Percentiles rank a stretch among this genome's conserved stretches.
phyloP scores from a whole-genome alignment of 2,888 invertebrate species.

The Acheta domesticus region DNA sequence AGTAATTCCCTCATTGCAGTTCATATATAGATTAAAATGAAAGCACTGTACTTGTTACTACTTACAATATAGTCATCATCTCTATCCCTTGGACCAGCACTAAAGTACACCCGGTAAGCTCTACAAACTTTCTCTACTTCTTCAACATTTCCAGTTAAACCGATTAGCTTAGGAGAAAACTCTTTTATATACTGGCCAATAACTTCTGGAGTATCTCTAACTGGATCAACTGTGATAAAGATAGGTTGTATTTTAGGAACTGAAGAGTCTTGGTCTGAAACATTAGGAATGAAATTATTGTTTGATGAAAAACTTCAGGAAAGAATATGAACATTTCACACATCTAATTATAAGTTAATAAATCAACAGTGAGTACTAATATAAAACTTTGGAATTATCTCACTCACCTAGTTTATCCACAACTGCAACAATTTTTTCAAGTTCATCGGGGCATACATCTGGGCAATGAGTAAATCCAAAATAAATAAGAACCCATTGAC shows the following conservation, averaged over 20 bases:
- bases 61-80: constrained; percentile 96
- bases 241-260: constrained; percentile 68
- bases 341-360: too few species aligned
- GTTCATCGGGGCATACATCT: constrained; percentile 97
- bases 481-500: constrained; percentile 93
- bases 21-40: too few species aligned
- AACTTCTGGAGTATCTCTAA: constrained; percentile 78
- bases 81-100: constrained; percentile 88
- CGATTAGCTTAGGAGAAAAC: constrained; percentile 87
- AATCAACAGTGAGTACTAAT: too few species aligned
- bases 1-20: too few species aligned
- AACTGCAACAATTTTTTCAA: constrained; percentile 89
- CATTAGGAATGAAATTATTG: neutral
- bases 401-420: constrained; percentile 70
- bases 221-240: constrained; percentile 96
- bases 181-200: constrained; percentile 89
- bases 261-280: constrained; percentile 44
- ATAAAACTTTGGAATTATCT: neutral
- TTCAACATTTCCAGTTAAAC: constrained; percentile 84
- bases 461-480: constrained; percentile 99
- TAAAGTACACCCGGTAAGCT: constrained; percentile 94
- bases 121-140: constrained; percentile 78
- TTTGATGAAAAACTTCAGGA: too few species aligned
- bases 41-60: constrained; percentile 37
- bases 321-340: too few species aligned